A percentile compares a stretch with the other conserved stretches of the same genome.
Evolutionary conservation across 1,140 invertebrate genomes (phyloP).

Genomic region (Drosophila arizonae): DNA sequence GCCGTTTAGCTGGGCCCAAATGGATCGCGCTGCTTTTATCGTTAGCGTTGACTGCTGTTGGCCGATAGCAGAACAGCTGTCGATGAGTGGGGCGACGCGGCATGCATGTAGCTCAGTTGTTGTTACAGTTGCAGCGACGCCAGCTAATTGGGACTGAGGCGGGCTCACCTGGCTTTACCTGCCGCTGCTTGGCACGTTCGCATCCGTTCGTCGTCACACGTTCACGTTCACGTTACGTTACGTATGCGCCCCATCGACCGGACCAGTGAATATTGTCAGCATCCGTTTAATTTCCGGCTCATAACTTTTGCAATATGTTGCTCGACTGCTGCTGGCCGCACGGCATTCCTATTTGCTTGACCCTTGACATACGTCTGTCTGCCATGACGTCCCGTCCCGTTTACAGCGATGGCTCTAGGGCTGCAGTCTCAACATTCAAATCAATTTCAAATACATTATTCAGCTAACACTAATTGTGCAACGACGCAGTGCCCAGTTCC

Average conservation of each 20-base stretch:
- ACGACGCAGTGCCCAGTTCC: too few species aligned
- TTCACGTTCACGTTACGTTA: conserved; percentile 1
- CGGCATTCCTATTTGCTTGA: conserved; percentile 16
- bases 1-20: conserved; percentile 22
- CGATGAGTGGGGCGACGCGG: conserved; percentile 15
- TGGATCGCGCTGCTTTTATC: conserved; percentile 22
- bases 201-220: conserved; percentile 2
- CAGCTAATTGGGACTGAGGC: conserved; percentile 10
- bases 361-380: conserved; percentile 9
- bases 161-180: not conserved
- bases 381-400: not conserved
- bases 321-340: not conserved
- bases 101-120: not conserved
- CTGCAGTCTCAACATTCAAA: too few species aligned
- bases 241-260: conserved; percentile 21
- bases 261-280: conserved; percentile 39
- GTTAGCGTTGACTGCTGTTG: too few species aligned
- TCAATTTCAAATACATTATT: too few species aligned
- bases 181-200: not conserved
- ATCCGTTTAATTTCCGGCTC: conserved; percentile 63
- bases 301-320: conserved; percentile 64
- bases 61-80: conserved; percentile 50
- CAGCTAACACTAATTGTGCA: too few species aligned
- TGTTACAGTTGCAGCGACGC: conserved; percentile 8
- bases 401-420: too few species aligned